Evolutionary conservation across 2,113 vertebrate genomes (phyloP).

Genomic region (Nycticebus coucang): DNA sequence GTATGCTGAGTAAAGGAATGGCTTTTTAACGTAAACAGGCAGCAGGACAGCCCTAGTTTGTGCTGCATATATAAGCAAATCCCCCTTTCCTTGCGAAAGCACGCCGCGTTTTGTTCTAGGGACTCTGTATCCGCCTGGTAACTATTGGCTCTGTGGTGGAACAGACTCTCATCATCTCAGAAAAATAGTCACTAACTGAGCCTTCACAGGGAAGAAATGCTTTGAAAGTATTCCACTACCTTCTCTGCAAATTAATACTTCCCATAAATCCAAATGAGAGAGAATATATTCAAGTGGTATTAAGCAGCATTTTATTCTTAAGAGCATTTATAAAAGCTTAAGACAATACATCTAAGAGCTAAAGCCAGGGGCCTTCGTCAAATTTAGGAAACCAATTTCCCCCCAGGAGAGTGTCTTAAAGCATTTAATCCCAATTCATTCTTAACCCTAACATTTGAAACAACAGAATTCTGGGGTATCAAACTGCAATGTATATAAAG

Average conservation of each 20-base stretch:
- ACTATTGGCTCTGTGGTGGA: not conserved
- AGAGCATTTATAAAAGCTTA: slow-evolving; percentile 67
- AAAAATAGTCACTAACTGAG: not conserved
- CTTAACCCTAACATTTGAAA: slow-evolving; percentile 9
- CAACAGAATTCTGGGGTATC: slow-evolving; percentile 21
- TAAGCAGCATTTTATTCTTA: slow-evolving; percentile 69
- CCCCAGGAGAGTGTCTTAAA: slow-evolving; percentile 32
- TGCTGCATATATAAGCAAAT: not conserved
- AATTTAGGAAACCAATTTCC: slow-evolving; percentile 35
- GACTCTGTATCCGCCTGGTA: not conserved
- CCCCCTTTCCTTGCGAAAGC: not conserved
- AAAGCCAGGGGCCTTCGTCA: slow-evolving; percentile 28
- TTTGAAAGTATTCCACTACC: not conserved
- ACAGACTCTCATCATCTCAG: not conserved
- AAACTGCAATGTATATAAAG: not conserved
- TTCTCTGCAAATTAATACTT: slow-evolving; percentile 47
- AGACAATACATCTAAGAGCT: not conserved
- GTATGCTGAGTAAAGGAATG: slow-evolving; percentile 30
- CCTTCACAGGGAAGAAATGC: not conserved
- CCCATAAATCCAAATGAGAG: slow-evolving; percentile 49
- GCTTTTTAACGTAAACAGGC: slow-evolving; percentile 39
- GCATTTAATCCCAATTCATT: slow-evolving; percentile 53
- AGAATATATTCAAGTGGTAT: slow-evolving; percentile 38
- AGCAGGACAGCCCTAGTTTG: not conserved
- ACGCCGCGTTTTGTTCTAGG: not conserved